Percentiles rank a stretch among this genome's conserved stretches.
These are phyloP conservation scores for Python bivittatus DNA, from an alignment of 2,113 vertebrate genomes.

Conservation along the genomic window DNA sequence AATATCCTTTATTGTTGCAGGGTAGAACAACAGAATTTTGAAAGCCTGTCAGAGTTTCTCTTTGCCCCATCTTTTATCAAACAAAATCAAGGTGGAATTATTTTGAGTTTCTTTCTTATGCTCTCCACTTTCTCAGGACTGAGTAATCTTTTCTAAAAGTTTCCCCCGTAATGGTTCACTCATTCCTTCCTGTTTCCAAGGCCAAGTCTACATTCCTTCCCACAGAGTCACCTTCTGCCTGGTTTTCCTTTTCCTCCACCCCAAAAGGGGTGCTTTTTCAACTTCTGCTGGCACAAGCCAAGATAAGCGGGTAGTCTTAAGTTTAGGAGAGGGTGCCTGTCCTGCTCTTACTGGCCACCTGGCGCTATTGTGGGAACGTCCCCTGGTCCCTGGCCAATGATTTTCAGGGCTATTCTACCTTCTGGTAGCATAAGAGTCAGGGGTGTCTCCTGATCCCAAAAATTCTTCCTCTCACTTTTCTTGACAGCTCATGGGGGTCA, in stretches of 20 bases:
- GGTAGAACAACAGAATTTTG: not conserved
- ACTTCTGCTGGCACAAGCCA: not conserved
- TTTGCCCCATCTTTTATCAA: not conserved
- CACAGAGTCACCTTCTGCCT: not conserved
- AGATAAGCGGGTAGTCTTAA: too few species aligned
- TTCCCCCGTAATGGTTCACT: not conserved
- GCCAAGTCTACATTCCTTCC: not conserved
- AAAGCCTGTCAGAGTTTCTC: not conserved
- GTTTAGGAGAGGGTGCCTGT: too few species aligned
- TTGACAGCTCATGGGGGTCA: too few species aligned
- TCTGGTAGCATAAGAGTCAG: too few species aligned
- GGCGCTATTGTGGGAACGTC: too few species aligned
- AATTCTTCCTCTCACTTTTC: too few species aligned
- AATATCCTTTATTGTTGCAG: not conserved
- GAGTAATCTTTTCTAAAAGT: not conserved
- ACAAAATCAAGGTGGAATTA: not conserved
- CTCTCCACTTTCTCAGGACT: not conserved
- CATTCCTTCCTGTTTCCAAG: not conserved
- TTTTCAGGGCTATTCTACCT: too few species aligned
- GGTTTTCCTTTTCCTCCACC: not conserved
- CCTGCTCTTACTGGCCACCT: too few species aligned
- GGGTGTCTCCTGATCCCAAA: too few species aligned
- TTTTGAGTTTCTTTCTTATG: not conserved
- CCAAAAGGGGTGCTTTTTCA: not conserved
- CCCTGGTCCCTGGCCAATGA: too few species aligned